phyloP scores from a whole-genome alignment of 2,888 invertebrate species.

The Pachycephus smyrnensis region DNA sequence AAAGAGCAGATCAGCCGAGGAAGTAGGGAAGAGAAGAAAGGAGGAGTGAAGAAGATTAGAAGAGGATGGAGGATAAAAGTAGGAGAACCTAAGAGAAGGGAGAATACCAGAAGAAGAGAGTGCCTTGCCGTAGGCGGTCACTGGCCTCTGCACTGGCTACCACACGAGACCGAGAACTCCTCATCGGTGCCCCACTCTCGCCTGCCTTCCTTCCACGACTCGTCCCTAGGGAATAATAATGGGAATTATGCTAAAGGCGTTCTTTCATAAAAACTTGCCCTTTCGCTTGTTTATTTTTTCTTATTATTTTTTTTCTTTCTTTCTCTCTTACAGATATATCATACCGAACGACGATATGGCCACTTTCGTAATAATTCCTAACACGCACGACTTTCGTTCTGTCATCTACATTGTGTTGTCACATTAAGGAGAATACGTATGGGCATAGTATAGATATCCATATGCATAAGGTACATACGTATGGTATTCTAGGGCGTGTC shows the following conservation, averaged over 20 bases:
- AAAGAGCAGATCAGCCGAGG: constrained; percentile 5
- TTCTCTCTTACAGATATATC: neutral
- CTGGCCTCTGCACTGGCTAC: constrained; percentile 60
- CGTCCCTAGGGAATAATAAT: constrained; percentile 45
- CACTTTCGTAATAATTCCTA: neutral
- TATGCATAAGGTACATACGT: neutral
- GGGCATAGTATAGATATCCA: neutral
- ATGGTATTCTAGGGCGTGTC: neutral
- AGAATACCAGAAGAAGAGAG: constrained; percentile 37
- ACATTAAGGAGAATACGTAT: neutral
- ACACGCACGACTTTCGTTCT: neutral
- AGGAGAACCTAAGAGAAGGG: constrained; percentile 30
- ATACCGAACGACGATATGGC: neutral
- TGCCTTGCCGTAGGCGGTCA: constrained; percentile 66
- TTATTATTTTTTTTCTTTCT: neutral
- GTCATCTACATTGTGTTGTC: neutral
- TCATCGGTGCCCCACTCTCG: constrained; percentile 29
- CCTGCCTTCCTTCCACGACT: constrained; percentile 12
- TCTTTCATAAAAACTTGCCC: constrained; percentile 2
- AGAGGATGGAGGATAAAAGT: constrained; percentile 29
- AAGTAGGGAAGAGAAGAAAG: neutral
- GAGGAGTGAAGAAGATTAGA: neutral
- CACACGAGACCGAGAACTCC: constrained; percentile 34
- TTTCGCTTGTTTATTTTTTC: constrained; percentile 9
- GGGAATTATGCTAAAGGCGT: constrained; percentile 39